Base-by-base conservation (phyloP, 2,797 vertebrate species). In the Enteromius anoplus region DNA sequence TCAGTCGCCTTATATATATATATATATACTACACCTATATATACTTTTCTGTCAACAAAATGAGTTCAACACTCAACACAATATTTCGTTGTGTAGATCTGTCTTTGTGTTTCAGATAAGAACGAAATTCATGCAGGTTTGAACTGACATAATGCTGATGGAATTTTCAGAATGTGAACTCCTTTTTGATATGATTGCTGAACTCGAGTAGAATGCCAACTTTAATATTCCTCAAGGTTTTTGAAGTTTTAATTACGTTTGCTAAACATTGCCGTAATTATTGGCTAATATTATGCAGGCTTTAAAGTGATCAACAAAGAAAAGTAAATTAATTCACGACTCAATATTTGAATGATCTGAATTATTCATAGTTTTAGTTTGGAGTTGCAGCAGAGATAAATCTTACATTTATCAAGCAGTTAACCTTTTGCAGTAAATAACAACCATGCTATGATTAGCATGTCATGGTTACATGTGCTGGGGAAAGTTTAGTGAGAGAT, bases 381-480 rank as follows among this genome's bases (percentile, higher is more conserved):
- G 11, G 55, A 72, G 42, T 26, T 19, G n/a, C 26, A 45, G 19
- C 68, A 47, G 23, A n/a, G n/a, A n/a, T n/a, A n/a, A n/a, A 65
- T 47, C 70, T 73, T 65, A 37, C 58, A 42, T 65, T 40, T 40
- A 82, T 42, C 60, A 68, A 45, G 72, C 17, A 42, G 60, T 32
- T 68, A 75, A 66, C 32, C 71, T 19, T 51, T 75, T 40, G 37
- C 45, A 11, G 9, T 69, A 55, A 55, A 55, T 45, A 47, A 62
- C 15, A 53, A n/a, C 21, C n/a, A 45, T 77, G 37, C 82, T 34
- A 5, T 37, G 65, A 60, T 42, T 84, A 51, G 72, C 55, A 53
- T 72, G 66, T 84, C 34, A n/a, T 70, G 72, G 55, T 68, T 77
- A 34, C 60, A 17, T 80, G 81, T 88, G 83, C 85, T 75, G 64